A percentile compares a stretch with the other conserved stretches of the same genome.
These are phyloP conservation scores for Denticeps clupeoides DNA, from an alignment of 2,797 vertebrate species.

Conservation along the genomic window DNA sequence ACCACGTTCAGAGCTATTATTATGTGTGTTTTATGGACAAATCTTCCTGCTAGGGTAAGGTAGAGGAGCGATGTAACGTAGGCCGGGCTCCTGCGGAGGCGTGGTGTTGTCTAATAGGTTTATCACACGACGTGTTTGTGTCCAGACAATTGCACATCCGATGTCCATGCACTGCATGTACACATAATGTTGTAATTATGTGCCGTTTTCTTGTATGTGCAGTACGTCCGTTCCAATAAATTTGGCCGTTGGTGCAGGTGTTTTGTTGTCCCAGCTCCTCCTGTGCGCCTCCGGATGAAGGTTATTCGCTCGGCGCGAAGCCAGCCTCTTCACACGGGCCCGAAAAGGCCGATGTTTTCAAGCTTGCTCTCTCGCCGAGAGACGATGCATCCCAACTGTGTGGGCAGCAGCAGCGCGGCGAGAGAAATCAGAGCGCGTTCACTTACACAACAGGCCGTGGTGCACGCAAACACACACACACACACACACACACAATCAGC, in stretches of 20 bases:
- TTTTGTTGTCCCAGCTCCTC: not conserved
- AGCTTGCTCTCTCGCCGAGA: not conserved
- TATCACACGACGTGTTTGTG: not conserved
- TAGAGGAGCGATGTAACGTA: no score
- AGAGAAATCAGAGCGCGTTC: conserved; percentile 4
- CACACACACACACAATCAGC: conserved; percentile 4
- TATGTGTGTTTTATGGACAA: no score
- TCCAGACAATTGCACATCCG: conserved; percentile 9
- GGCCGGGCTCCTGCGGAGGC: no score
- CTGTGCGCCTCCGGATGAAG: not conserved
- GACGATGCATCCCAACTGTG: conserved; percentile 9
- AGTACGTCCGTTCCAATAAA: conserved; percentile 24
- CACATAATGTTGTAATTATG: conserved; percentile 16
- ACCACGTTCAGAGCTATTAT: no score
- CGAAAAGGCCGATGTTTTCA: conserved; percentile 1
- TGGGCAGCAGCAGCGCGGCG: conserved; percentile 24
- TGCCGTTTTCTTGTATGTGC: conserved; percentile 19
- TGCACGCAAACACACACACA: conserved; percentile 3
- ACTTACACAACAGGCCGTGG: conserved; percentile 1
- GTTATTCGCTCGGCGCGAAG: not conserved
- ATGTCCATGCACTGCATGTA: conserved; percentile 18
- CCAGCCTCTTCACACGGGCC: not conserved
- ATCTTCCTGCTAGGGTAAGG: no score
- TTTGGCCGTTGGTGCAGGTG: conserved; percentile 3
- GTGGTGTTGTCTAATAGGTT: not conserved